Percentiles rank a stretch among this genome's conserved stretches.
These are phyloP conservation scores for Gulo gulo DNA, from an alignment of 2,113 vertebrate genomes.

Conservation along the genomic window DNA sequence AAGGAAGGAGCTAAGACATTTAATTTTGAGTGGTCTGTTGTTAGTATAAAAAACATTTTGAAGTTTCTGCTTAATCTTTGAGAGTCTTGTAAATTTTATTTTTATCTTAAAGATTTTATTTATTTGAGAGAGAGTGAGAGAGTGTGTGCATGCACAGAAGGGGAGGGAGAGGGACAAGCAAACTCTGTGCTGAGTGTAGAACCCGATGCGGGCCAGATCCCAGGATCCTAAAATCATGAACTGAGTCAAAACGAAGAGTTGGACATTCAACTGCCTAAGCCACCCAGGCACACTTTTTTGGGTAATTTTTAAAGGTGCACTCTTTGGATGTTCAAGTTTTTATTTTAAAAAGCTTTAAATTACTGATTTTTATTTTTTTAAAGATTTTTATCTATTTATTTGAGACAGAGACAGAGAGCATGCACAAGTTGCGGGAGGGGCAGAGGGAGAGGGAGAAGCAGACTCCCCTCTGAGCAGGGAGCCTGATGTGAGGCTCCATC, in stretches of 20 bases:
- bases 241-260: not conserved
- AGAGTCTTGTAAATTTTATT: not conserved
- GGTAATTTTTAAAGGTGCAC: not conserved
- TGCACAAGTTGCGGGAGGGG: too few relatives aligned
- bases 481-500: too few relatives aligned
- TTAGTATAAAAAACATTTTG: not conserved
- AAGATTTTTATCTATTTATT: too few relatives aligned
- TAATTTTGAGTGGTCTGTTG: not conserved
- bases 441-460: too few relatives aligned
- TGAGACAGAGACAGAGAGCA: too few relatives aligned
- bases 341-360: not conserved
- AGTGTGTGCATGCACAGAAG: not conserved
- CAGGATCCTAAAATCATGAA: not conserved
- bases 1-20: not conserved
- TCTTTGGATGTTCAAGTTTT: not conserved
- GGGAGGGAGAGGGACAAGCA: not conserved
- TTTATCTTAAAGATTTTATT: not conserved
- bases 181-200: not conserved
- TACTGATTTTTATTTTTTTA: not conserved
- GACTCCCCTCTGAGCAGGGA: too few relatives aligned
- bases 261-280: not conserved
- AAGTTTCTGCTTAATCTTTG: not conserved
- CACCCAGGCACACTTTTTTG: not conserved
- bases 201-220: not conserved
- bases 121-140: not conserved